A percentile compares a stretch with the other conserved stretches of the same genome.
Conservation (phyloP, 1,140 invertebrate species). For the Drosophila nannoptera region DNA sequence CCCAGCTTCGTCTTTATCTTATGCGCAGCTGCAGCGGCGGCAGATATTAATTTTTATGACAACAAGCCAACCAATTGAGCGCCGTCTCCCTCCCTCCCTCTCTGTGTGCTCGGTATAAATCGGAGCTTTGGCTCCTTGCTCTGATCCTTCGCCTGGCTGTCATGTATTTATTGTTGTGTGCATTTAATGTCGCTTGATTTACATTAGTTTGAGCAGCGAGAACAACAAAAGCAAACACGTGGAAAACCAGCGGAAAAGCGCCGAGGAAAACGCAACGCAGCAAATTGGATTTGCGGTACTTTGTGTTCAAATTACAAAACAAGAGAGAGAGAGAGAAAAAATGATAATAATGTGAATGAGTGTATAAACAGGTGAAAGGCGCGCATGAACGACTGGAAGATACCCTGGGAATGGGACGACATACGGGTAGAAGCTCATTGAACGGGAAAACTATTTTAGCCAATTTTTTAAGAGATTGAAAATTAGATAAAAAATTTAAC, state of each 20-base stretch:
- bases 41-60: constrained; percentile 52
- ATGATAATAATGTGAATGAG: constrained; percentile 7
- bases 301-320: constrained; percentile 12
- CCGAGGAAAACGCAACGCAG: constrained; percentile 19
- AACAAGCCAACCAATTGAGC: background rate
- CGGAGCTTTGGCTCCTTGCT: constrained; percentile 12
- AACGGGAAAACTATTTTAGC: too few relatives aligned
- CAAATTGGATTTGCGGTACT: constrained; percentile 51
- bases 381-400: background rate
- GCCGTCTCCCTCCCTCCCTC: background rate
- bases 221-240: constrained; percentile 5
- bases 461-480: too few relatives aligned
- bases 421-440: background rate
- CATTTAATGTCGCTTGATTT: constrained; percentile 73
- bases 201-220: constrained; percentile 54
- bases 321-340: background rate
- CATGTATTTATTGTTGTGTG: constrained; percentile 61
- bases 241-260: constrained; percentile 27
- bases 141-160: constrained; percentile 20
- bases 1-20: background rate
- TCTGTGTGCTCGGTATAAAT: constrained; percentile 11
- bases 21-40: constrained; percentile 43
- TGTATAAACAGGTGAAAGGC: background rate
- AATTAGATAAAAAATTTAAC: too few relatives aligned
- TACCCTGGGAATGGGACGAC: background rate